A percentile compares a stretch with the other conserved stretches of the same genome.
Evolutionary conservation across 1,140 invertebrate genomes (phyloP).

Genomic region (Kradibia gibbosae): DNA sequence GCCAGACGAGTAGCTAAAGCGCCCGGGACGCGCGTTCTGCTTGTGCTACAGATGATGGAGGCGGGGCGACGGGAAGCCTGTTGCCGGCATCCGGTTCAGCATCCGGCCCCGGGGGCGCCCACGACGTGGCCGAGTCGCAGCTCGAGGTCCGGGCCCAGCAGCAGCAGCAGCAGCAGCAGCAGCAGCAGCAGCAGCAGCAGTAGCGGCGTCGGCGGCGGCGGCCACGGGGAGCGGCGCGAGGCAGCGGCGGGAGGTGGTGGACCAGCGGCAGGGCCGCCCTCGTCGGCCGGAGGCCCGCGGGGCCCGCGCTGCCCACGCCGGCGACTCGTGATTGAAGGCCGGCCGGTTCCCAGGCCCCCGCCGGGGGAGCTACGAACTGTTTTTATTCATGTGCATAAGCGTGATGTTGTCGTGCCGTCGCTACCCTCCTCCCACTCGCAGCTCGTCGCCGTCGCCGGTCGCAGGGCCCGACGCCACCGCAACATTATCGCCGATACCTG

Average conservation of each 20-base stretch:
- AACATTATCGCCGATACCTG: background rate
- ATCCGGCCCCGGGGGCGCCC: background rate
- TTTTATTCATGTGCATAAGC: background rate
- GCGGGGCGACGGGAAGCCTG: conserved; percentile 47
- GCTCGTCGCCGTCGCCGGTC: background rate
- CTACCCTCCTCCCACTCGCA: background rate
- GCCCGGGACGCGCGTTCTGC: background rate
- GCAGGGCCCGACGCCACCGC: background rate
- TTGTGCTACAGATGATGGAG: conserved; percentile 57
- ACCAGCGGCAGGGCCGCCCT: background rate
- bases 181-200: background rate
- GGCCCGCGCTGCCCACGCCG: background rate
- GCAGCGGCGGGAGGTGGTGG: background rate
- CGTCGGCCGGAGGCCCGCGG: background rate
- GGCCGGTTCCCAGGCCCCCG: background rate
- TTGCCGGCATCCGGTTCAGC: conserved; percentile 14
- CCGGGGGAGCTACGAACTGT: background rate
- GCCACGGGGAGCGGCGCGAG: background rate
- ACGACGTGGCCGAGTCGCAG: background rate
- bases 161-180: background rate
- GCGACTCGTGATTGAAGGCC: background rate
- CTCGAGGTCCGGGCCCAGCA: too few relatives aligned
- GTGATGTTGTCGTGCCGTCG: background rate
- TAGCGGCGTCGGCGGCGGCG: background rate
- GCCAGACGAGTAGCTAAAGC: background rate